Base-by-base conservation (phyloP, 2,888 invertebrate genomes). In the Diarsia dahlii region DNA sequence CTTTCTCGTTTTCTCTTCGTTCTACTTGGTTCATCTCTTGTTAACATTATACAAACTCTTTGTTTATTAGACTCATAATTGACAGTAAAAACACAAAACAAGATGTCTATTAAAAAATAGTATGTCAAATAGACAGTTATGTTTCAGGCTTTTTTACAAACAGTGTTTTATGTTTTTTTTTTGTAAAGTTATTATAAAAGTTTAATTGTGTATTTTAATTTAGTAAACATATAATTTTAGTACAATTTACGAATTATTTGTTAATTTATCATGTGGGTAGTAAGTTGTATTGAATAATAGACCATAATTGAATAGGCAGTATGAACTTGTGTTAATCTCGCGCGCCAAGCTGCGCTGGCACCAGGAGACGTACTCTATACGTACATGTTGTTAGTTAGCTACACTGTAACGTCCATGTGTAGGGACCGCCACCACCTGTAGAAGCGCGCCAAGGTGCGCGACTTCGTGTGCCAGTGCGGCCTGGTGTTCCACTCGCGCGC, bases 61-160 rank as follows among this genome's bases (percentile, higher is more conserved):
- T 39, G 5, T 9, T 8, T 15, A 20, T 6, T 23, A 45, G 15
- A 15, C 10, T 15, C 45, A 6, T 23, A 3, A 48, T 20, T n/a
- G 23, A 20, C 68, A 67, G 28, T 3, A 1, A n/a, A 60, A 52
- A 28, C 0, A 28, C 1, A 10, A 60, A 58, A 39, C 3, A 68
- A 46, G 12, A n/a, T n/a, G 28, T n/a, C 54, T 12, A 3, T 6
- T 28, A 58, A 23, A 58, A 20, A 52, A 10, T 12, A 28, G 4
- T 20, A 39, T 3, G 12, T 62, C 74, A 74, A 50, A 45, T 70
- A 34, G 34, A 70, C 39, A 72, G 48, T 50, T 72, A 15, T n/a
- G 23, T 58, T 39, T 52, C 28, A 28, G 60, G 52, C 8, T 74
- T 74, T 45, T 62, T 74, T 74, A 73, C 60, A 52, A 62, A 62